A percentile compares a stretch with the other conserved stretches of the same genome.
phyloP scores from a whole-genome alignment of 2,113 vertebrate genomes.

The Misgurnus mizolepis region DNA sequence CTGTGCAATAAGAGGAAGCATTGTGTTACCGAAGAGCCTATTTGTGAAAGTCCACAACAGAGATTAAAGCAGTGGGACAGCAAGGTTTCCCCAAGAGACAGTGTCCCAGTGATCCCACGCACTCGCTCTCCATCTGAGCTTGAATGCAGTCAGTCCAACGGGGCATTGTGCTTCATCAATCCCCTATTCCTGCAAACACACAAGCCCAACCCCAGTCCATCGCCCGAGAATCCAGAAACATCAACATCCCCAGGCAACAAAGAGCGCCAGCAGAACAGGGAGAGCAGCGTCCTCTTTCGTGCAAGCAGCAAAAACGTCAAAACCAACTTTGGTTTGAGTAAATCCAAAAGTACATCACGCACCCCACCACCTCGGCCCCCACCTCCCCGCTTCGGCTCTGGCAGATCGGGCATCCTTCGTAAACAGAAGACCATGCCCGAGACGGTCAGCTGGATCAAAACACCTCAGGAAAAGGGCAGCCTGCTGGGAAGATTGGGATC shows the following conservation, averaged over 20 bases:
- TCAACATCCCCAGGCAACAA: slow-evolving; percentile 12
- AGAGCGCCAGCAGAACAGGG: not conserved
- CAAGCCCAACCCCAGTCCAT: slow-evolving; percentile 75
- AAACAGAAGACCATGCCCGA: slow-evolving; percentile 80
- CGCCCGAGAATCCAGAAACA: slow-evolving; percentile 32
- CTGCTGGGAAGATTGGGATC: slow-evolving; percentile 65
- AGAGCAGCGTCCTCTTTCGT: not conserved
- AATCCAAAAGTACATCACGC: slow-evolving; percentile 20
- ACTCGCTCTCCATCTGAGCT: slow-evolving; percentile 87
- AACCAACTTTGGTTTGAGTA: not conserved
- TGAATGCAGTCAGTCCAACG: slow-evolving; percentile 87
- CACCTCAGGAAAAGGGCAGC: slow-evolving; percentile 64
- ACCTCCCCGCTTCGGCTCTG: slow-evolving; percentile 48
- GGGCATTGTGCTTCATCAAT: slow-evolving; percentile 94
- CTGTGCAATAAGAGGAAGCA: slow-evolving; percentile 71
- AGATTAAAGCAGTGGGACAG: slow-evolving; percentile 55
- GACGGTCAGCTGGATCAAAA: slow-evolving; percentile 72
- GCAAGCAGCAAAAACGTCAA: not conserved
- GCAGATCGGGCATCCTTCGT: slow-evolving; percentile 51
- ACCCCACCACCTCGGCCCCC: slow-evolving; percentile 66
- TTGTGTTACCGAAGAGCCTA: slow-evolving; percentile 66
- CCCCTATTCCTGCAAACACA: slow-evolving; percentile 92
- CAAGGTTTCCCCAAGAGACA: slow-evolving; percentile 70
- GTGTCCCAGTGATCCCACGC: slow-evolving; percentile 73
- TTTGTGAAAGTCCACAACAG: slow-evolving; percentile 59